These are phyloP conservation scores for Myotis myotis DNA, from an alignment of 2,797 vertebrate species.

Conservation along the genomic window DNA sequence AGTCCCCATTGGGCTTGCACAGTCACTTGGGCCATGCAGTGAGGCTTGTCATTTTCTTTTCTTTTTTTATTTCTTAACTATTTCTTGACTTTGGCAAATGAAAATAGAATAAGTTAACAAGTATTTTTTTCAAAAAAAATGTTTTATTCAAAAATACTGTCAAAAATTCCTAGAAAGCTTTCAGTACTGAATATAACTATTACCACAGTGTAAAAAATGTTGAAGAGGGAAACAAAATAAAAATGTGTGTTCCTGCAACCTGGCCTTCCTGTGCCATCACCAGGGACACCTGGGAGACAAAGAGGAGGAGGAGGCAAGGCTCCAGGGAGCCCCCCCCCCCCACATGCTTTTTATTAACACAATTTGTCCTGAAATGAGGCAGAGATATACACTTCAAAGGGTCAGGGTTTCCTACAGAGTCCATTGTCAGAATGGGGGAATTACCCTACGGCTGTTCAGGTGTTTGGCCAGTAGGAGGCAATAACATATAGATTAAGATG, in stretches of 20 bases:
- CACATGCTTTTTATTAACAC: no score
- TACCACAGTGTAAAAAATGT: slow-evolving; percentile 92
- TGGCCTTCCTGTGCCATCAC: neutral
- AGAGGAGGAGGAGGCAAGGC: slow-evolving; percentile 11
- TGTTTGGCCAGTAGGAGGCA: no score
- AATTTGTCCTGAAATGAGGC: no score
- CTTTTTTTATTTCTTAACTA: slow-evolving; percentile 85
- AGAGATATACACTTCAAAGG: no score
- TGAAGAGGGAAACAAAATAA: slow-evolving; percentile 85
- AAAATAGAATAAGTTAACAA: slow-evolving; percentile 96
- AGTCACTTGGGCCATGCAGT: no score
- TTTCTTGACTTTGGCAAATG: slow-evolving; percentile 93
- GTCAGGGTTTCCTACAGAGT: no score
- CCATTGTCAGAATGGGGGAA: no score
- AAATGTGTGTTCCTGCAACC: slow-evolving; percentile 76
- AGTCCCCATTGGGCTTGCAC: no score
- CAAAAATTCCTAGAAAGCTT: slow-evolving; percentile 94
- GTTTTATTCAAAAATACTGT: slow-evolving; percentile 95
- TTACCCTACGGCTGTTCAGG: no score
- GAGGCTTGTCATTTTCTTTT: no score
- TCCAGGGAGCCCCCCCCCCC: slow-evolving; percentile 13
- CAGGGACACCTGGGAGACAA: slow-evolving; percentile 22
- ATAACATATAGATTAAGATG: no score
- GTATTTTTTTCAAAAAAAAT: slow-evolving; percentile 91
- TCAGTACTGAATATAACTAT: slow-evolving; percentile 91